These are phyloP conservation scores for Diglossa cyanea DNA, from an alignment of 2,797 vertebrate species.

Conservation along the genomic window DNA sequence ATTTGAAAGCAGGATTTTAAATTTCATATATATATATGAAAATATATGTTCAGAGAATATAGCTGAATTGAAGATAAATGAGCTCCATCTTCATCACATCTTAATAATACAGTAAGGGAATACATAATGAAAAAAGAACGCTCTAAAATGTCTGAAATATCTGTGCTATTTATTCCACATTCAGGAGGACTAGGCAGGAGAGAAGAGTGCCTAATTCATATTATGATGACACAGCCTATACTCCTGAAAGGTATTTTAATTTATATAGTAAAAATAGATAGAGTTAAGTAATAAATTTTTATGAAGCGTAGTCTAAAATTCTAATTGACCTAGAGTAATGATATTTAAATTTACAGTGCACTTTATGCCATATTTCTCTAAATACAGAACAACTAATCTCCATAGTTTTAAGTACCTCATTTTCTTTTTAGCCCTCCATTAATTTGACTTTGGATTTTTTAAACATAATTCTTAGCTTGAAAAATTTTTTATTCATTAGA, in stretches of 20 bases:
- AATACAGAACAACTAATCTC: neutral
- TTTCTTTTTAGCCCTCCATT: neutral
- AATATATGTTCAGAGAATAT: neutral
- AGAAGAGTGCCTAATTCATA: constrained; percentile 74
- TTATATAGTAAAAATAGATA: constrained; percentile 52
- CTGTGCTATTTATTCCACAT: constrained; percentile 70
- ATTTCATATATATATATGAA: neutral
- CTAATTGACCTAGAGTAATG: neutral
- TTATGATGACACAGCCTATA: constrained; percentile 71
- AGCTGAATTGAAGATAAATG: neutral
- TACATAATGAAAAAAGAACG: neutral
- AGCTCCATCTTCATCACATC: neutral
- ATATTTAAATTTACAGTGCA: constrained; percentile 26
- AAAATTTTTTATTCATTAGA: neutral
- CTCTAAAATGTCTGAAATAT: constrained; percentile 51
- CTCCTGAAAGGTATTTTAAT: constrained; percentile 75
- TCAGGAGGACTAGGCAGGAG: constrained; percentile 81
- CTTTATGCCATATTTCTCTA: neutral
- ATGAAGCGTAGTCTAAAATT: neutral
- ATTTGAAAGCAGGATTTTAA: neutral
- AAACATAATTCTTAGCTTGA: neutral
- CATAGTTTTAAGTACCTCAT: neutral
- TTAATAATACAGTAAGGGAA: neutral
- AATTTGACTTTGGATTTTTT: neutral
- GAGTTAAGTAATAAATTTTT: neutral